phyloP scores from a whole-genome alignment of 2,888 invertebrate species.

The Lasioglossum morio region DNA sequence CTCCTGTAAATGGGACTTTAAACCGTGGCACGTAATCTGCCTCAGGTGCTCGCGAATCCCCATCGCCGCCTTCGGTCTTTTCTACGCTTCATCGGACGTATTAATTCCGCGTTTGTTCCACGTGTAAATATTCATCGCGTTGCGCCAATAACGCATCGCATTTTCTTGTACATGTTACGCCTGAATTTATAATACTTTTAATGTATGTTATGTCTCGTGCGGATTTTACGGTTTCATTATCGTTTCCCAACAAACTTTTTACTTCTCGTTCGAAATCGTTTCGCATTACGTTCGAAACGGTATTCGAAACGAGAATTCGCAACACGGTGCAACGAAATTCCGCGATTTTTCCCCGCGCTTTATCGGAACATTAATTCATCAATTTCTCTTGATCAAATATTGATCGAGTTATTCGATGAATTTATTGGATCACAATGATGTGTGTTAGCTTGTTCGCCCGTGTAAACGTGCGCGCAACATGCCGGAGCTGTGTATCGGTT shows the following conservation, averaged over 20 bases:
- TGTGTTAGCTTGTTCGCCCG: not conserved
- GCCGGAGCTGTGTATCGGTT: not conserved
- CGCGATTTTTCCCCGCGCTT: not conserved
- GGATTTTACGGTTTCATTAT: no score
- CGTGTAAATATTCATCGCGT: not conserved
- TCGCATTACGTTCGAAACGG: not conserved
- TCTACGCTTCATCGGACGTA: not conserved
- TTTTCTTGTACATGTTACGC: no score
- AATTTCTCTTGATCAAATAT: not conserved
- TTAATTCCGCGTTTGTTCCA: not conserved
- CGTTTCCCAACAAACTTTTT: not conserved
- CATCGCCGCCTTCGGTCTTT: not conserved
- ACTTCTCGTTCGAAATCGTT: not conserved
- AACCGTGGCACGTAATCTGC: slow-evolving; percentile 1
- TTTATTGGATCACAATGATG: not conserved
- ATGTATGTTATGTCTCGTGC: not conserved
- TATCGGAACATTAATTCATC: not conserved
- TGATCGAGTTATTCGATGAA: not conserved
- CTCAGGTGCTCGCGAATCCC: not conserved
- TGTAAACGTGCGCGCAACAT: not conserved
- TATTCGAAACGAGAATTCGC: not conserved
- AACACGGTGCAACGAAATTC: not conserved
- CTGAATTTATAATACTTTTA: not conserved
- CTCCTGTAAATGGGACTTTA: slow-evolving; percentile 22
- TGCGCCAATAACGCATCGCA: not conserved